A percentile compares a stretch with the other conserved stretches of the same genome.
Conservation (phyloP, 2,113 vertebrate genomes). For the Gopherus flavomarginatus region DNA sequence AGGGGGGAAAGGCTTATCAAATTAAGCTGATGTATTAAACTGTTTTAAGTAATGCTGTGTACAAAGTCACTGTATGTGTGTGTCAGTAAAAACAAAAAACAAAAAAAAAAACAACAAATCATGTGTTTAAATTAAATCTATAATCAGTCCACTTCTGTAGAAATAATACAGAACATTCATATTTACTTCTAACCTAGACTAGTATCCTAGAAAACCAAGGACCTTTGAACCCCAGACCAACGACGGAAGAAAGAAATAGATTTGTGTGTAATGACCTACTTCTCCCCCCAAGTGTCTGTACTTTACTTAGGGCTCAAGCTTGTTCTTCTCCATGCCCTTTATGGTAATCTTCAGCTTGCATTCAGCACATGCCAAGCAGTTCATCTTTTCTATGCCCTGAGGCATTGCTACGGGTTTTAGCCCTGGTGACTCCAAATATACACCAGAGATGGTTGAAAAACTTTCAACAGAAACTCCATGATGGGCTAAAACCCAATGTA, state of each 20-base stretch:
- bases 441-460: neutral
- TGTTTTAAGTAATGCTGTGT: neutral
- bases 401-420: neutral
- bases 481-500: neutral
- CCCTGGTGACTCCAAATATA: neutral
- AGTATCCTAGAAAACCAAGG: neutral
- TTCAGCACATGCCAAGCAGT: neutral
- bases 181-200: neutral
- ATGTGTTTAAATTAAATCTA: neutral
- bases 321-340: neutral
- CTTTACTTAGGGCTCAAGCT: neutral
- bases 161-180: neutral
- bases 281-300: neutral
- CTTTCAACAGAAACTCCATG: neutral
- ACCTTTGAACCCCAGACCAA: neutral
- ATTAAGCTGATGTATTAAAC: neutral
- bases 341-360: neutral
- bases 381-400: neutral
- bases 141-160: neutral
- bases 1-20: neutral
- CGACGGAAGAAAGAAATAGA: neutral
- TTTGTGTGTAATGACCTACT: neutral
- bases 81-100: neutral
- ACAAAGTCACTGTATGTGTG: neutral
- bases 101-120: neutral